Evolutionary conservation across 2,888 invertebrate genomes (phyloP), one percentile per base, ranked within the genome.

Genomic region (Malacosoma neustria): DNA sequence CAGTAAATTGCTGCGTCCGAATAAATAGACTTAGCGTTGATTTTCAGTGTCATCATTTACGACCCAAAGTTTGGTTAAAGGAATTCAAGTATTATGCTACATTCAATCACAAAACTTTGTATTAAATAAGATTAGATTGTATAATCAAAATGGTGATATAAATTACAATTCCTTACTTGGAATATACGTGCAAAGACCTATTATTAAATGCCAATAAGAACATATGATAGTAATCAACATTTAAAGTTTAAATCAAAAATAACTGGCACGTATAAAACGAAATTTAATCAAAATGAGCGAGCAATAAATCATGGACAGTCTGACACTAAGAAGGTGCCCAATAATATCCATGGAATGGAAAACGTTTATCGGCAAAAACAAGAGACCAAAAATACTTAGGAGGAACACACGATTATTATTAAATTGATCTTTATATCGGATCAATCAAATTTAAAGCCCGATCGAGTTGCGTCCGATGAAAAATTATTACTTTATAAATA

Each of bases 401-500:
- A 72, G 70, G 71, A 76, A 79, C 73, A 80, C 68, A 70, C 66
- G 70, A 72, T 81, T 77, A 81, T 76, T 75, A 81, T 76, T 75
- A 81, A 85, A 80, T 80, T 75, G 82, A 81, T 82, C 74, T 79
- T 81, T 74, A 75, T 80, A 81, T 84, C 81, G 79, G 82, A 84
- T 84, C 80, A 85, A 85, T 85, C 85, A 84, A 82, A 82, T 81
- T 84, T 77, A 74, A 82, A 81, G 77, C 75, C 69, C 76, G 79
- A 82, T 84, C 73, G 72, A 75, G 67, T 77, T 73, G 72, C 70
- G 73, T 63, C 66, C 70, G 71, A 71, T 65, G 73, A 77, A 77
- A 81, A 82, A 82, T 79, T 81, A 82, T 80, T 77, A 84, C 79
- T 81, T 84, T 84, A 84, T 85, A 85, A 85, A 85, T 85, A 85